These are phyloP conservation scores for Cynodonichthys magdalenae DNA, from an alignment of 2,797 vertebrate genomes.

Conservation along the genomic window DNA sequence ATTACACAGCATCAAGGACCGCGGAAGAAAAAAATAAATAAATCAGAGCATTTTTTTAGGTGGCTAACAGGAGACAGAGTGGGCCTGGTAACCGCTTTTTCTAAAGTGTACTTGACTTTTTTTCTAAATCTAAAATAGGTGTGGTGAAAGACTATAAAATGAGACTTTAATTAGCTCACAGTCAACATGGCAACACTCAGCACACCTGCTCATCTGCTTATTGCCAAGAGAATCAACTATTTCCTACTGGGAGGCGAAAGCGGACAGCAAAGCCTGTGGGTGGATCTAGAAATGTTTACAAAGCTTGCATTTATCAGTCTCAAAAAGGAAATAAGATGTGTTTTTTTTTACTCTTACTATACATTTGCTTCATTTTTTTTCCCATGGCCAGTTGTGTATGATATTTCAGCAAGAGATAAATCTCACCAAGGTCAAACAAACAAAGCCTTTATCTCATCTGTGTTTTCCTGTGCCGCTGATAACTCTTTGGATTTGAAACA, in stretches of 20 bases:
- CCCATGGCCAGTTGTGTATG: constrained; percentile 29
- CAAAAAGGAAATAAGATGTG: constrained; percentile 8
- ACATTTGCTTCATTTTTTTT: constrained; percentile 8
- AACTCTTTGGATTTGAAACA: constrained; percentile 58
- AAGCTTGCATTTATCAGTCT: constrained; percentile 49
- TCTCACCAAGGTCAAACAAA: constrained; percentile 60
- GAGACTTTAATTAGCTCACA: constrained; percentile 67
- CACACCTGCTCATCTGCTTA: constrained; percentile 59
- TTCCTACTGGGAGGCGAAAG: constrained; percentile 20
- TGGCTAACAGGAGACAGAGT: constrained; percentile 15
- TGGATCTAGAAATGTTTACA: constrained; percentile 50
- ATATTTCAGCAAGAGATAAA: constrained; percentile 42
- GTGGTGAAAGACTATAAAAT: constrained; percentile 48
- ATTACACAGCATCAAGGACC: constrained; percentile 9
- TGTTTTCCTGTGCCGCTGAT: constrained; percentile 52
- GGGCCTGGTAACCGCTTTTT: constrained; percentile 13
- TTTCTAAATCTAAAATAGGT: constrained; percentile 49
- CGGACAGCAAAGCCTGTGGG: constrained; percentile 33
- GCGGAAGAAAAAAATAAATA: constrained; percentile 35
- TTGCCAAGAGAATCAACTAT: constrained; percentile 49
- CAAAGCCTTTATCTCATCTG: constrained; percentile 50
- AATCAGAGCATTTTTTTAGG: constrained; percentile 51
- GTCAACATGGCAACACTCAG: constrained; percentile 50
- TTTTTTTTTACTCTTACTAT: constrained; percentile 29
- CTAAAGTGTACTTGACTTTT: constrained; percentile 42